Evolutionary conservation across 2,113 vertebrate species (phyloP).

Genomic region (Jacana jacana): DNA sequence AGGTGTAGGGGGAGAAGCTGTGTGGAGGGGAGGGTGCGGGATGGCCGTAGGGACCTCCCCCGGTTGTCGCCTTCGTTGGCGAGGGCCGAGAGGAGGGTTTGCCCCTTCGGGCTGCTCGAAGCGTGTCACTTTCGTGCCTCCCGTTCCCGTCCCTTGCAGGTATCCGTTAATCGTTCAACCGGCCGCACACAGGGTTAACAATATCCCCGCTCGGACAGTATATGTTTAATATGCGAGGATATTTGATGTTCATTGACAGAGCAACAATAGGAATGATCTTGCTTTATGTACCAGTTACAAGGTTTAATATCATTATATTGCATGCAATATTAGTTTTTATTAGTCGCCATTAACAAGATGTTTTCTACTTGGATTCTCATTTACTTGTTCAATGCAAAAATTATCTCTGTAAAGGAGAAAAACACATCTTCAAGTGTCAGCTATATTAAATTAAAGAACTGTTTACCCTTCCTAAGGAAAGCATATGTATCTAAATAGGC

Average conservation of each 20-base stretch:
- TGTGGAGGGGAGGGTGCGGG: fast-evolving
- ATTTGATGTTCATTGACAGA: slow-evolving; percentile 73
- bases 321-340: slow-evolving; percentile 86
- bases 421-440: slow-evolving; percentile 84
- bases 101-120: neutral
- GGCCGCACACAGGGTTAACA: slow-evolving; percentile 59
- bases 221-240: slow-evolving; percentile 69
- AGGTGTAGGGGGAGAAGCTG: neutral
- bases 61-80: neutral
- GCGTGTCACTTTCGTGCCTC: neutral
- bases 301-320: slow-evolving; percentile 84
- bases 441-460: slow-evolving; percentile 95
- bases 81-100: neutral
- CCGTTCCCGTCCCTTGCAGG: neutral
- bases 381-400: slow-evolving; percentile 78
- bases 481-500: slow-evolving; percentile 99
- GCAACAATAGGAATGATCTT: slow-evolving; percentile 78
- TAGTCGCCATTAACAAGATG: slow-evolving; percentile 83
- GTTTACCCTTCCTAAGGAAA: slow-evolving; percentile 93
- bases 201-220: slow-evolving; percentile 22
- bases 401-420: slow-evolving; percentile 78
- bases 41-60: neutral
- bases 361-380: slow-evolving; percentile 81
- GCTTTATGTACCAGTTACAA: slow-evolving; percentile 85
- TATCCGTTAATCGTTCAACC: neutral